Evolutionary conservation across 2,113 vertebrate genomes (phyloP).

Genomic region (Lates calcarifer): DNA sequence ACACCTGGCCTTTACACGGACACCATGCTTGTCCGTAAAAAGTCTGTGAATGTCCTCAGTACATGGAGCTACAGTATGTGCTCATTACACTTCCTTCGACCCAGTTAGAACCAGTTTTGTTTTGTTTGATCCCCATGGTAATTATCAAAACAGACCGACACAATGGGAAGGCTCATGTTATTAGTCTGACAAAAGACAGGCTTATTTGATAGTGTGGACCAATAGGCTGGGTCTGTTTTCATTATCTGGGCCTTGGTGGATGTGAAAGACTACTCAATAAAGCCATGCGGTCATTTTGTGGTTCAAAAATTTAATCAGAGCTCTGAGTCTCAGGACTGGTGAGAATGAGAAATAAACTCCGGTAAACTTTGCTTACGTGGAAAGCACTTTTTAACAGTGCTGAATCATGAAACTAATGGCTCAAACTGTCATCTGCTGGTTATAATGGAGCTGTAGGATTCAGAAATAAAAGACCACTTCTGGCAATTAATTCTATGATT

Average conservation of each 20-base stretch:
- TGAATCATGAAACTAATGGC: conserved; percentile 24
- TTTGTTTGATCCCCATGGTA: conserved; percentile 47
- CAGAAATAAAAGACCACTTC: conserved; percentile 23
- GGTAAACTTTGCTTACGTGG: background rate
- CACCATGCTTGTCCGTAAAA: conserved; percentile 1
- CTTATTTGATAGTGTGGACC: conserved; percentile 56
- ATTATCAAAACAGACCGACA: conserved; percentile 61
- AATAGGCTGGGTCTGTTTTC: conserved; percentile 50
- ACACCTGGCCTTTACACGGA: background rate
- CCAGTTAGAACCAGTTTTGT: conserved; percentile 26
- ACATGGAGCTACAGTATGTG: background rate
- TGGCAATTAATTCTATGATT: conserved; percentile 36
- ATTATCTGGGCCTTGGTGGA: conserved; percentile 49
- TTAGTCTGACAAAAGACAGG: conserved; percentile 61
- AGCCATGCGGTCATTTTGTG: conserved; percentile 32
- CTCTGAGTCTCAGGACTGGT: conserved; percentile 15
- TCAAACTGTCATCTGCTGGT: conserved; percentile 1
- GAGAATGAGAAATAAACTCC: conserved; percentile 28
- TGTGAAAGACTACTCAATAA: conserved; percentile 46
- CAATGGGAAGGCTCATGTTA: conserved; percentile 36
- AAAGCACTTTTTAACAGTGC: conserved; percentile 3
- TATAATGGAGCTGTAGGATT: conserved; percentile 15
- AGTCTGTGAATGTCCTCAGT: background rate
- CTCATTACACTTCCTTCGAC: conserved; percentile 25
- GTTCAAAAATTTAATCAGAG: conserved; percentile 48